Conservation (phyloP, 2,888 invertebrate species). For the Vesta saturnalis region DNA sequence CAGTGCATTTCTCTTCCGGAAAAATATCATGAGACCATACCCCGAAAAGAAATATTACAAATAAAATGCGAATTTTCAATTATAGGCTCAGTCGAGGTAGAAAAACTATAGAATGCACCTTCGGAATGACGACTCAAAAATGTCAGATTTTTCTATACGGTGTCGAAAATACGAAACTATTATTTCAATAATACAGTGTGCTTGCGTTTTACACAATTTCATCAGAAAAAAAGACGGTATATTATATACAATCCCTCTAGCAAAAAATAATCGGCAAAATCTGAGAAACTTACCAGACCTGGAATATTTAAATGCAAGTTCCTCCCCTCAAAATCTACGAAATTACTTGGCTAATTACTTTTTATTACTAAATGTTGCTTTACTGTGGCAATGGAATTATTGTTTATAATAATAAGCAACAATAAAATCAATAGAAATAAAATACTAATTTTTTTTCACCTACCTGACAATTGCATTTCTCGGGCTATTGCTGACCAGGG, state of each 20-base stretch:
- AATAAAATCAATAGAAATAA: no score
- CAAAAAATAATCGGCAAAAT: no score
- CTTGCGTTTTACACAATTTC: no score
- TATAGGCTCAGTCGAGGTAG: neutral
- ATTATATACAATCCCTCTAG: no score
- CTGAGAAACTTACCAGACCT: neutral
- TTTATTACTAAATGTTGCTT: neutral
- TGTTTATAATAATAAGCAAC: no score
- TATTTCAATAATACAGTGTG: no score
- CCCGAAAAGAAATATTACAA: neutral
- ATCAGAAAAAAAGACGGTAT: no score
- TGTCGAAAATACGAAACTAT: no score
- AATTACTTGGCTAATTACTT: conserved; percentile 4
- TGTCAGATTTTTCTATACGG: neutral
- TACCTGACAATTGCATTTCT: conserved; percentile 48
- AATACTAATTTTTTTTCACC: neutral
- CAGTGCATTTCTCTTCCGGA: conserved; percentile 6
- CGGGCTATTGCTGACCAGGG: conserved; percentile 50
- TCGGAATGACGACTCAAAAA: conserved; percentile 14
- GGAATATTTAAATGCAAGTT: neutral
- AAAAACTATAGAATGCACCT: conserved; percentile 15
- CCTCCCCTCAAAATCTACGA: neutral
- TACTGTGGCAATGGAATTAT: no score
- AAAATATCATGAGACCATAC: neutral
- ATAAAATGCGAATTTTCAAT: conserved; percentile 4